A percentile compares a stretch with the other conserved stretches of the same genome.
Evolutionary conservation across 2,797 vertebrate genomes (phyloP).

Genomic region (Chaetodon trifasciatus): DNA sequence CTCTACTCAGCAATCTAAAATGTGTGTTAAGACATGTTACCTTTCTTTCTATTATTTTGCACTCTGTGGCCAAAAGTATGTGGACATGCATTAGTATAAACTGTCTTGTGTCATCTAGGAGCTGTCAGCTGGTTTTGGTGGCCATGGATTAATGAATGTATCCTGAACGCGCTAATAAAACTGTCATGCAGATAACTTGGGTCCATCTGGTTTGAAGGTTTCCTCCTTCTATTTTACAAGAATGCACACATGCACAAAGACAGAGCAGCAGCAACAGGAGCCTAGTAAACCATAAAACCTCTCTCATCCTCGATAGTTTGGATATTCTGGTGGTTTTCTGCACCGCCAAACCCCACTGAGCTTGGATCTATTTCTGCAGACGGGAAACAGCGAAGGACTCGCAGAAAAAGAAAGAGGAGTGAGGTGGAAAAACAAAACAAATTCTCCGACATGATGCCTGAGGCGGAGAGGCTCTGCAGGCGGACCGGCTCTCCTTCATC

Average conservation of each 20-base stretch:
- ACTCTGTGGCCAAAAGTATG: background rate
- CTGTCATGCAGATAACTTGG: constrained; percentile 1
- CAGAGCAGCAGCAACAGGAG: constrained; percentile 25
- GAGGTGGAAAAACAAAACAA: constrained; percentile 68
- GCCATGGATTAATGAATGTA: background rate
- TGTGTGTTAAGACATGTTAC: no score
- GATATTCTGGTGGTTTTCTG: constrained; percentile 53
- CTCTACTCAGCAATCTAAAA: no score
- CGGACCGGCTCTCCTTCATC: constrained; percentile 61
- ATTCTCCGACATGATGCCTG: constrained; percentile 69
- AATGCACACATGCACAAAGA: background rate
- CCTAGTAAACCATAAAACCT: constrained; percentile 27
- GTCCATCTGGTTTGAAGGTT: constrained; percentile 5
- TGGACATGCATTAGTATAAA: background rate
- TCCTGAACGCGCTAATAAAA: constrained; percentile 20
- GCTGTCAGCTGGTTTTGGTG: constrained; percentile 12
- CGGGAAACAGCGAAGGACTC: constrained; percentile 42
- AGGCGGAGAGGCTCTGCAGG: constrained; percentile 68
- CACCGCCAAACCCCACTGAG: constrained; percentile 61
- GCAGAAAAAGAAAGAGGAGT: constrained; percentile 39
- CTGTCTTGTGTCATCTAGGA: background rate
- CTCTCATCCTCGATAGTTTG: constrained; percentile 44
- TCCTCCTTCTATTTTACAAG: background rate
- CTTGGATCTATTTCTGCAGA: constrained; percentile 71
- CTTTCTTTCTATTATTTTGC: no score